Conservation (phyloP, 2,888 invertebrate genomes). For the Tipula vernalis region DNA sequence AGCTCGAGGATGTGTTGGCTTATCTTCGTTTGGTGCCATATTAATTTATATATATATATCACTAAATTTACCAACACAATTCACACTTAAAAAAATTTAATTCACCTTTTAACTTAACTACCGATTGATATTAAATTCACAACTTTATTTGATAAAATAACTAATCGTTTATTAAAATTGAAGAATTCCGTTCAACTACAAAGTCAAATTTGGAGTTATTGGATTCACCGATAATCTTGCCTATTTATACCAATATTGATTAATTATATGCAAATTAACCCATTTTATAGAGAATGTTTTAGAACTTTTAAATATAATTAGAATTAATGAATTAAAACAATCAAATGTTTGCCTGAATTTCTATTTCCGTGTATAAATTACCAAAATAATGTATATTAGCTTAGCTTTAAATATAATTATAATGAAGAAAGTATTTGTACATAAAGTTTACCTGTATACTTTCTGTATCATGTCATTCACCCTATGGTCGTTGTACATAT, state of each 20-base stretch:
- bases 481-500: too few relatives aligned
- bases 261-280: neutral
- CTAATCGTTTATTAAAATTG: neutral
- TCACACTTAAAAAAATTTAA: neutral
- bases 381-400: neutral
- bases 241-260: neutral
- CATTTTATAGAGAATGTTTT: neutral
- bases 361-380: neutral
- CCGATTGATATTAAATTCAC: neutral
- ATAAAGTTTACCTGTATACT: too few relatives aligned
- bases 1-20: neutral
- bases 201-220: neutral
- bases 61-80: neutral
- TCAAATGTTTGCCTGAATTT: neutral
- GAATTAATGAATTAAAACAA: neutral
- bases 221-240: neutral
- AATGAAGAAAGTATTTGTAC: too few relatives aligned
- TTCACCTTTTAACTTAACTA: neutral
- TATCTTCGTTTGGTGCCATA: neutral
- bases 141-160: neutral
- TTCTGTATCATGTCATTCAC: too few relatives aligned
- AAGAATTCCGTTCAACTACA: neutral
- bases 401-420: too few relatives aligned
- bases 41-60: neutral
- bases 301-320: neutral